Evolutionary conservation across 2,113 vertebrate genomes (phyloP).

Genomic region (Aspidoscelis tigris): DNA sequence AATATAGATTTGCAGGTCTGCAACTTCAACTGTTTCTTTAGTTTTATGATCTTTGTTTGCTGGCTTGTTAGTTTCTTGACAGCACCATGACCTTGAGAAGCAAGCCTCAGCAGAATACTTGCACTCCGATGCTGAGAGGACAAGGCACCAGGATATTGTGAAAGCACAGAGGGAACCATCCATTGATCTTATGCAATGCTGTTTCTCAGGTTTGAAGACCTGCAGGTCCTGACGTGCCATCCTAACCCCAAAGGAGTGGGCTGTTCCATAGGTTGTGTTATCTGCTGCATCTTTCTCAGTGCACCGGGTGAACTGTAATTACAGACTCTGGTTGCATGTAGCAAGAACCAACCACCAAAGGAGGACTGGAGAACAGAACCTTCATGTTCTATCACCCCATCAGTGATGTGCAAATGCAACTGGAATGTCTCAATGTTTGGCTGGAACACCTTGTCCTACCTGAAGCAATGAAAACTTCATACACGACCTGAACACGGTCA

Average conservation of each 20-base stretch:
- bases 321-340: background rate
- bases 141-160: background rate
- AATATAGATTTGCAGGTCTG: too few relatives aligned
- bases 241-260: background rate
- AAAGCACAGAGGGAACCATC: background rate
- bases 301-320: background rate
- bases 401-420: background rate
- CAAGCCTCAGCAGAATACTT: background rate
- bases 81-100: background rate
- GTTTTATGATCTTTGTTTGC: background rate
- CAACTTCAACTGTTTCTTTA: background rate
- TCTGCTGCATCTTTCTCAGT: background rate
- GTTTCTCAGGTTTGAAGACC: slow-evolving; percentile 1
- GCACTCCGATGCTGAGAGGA: slow-evolving; percentile 12
- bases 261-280: background rate
- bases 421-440: background rate
- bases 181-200: background rate
- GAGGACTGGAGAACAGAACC: background rate
- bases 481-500: background rate
- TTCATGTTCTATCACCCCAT: background rate
- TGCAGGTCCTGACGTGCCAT: background rate
- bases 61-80: background rate
- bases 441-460: background rate
- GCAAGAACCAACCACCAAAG: background rate
- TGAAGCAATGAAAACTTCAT: background rate